Percentiles rank a stretch among this genome's conserved stretches.
Evolutionary conservation across 2,113 vertebrate species (phyloP).

Genomic region (Pavo muticus): DNA sequence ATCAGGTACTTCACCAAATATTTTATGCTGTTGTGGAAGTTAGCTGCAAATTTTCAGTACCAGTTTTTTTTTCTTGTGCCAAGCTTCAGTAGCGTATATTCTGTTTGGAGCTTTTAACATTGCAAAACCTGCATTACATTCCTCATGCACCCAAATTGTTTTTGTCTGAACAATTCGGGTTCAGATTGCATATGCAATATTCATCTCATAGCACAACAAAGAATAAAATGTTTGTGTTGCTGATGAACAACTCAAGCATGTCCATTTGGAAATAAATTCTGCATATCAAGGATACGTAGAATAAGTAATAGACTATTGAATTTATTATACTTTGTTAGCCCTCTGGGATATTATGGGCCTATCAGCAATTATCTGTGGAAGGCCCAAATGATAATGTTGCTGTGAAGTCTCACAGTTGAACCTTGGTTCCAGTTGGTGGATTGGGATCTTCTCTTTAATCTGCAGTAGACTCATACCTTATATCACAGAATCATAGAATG

Average conservation of each 20-base stretch:
- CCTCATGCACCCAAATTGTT: background rate
- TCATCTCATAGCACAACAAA: background rate
- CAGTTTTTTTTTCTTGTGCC: background rate
- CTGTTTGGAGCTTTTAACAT: background rate
- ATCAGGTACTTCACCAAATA: background rate
- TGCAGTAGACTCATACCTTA: background rate
- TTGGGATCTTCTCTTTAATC: background rate
- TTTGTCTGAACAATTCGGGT: background rate
- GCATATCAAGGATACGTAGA: background rate
- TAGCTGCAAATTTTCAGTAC: background rate
- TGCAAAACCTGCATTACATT: background rate
- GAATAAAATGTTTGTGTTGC: background rate
- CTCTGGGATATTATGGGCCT: background rate
- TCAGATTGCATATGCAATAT: background rate
- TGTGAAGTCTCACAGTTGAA: background rate
- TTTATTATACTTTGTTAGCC: background rate
- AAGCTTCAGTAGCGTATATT: background rate
- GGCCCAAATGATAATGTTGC: background rate
- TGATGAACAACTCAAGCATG: background rate
- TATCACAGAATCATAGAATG: no score
- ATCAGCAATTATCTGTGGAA: background rate
- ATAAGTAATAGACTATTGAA: background rate
- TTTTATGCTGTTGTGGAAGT: background rate
- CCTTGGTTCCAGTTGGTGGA: background rate
- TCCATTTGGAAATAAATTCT: constrained; percentile 16